phyloP scores from a whole-genome alignment of 2,797 vertebrate genomes.

The Urophycis tenuis region DNA sequence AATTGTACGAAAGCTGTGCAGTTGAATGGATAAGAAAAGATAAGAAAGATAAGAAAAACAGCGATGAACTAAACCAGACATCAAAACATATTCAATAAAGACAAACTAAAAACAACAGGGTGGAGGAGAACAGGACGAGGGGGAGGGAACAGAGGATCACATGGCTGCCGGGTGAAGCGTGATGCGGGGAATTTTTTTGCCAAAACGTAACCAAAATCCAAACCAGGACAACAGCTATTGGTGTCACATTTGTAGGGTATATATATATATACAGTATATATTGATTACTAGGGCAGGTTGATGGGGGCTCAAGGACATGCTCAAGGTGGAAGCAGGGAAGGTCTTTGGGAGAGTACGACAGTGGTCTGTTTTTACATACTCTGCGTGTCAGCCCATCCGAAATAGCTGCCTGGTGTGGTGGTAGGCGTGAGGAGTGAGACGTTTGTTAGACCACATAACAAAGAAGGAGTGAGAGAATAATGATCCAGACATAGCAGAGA shows the following conservation, averaged over 20 bases:
- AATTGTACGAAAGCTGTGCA: not conserved
- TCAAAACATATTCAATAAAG: not conserved
- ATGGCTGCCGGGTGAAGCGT: not conserved
- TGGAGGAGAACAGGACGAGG: not conserved
- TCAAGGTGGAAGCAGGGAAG: slow-evolving; percentile 59
- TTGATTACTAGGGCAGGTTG: slow-evolving; percentile 24
- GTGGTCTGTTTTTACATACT: slow-evolving; percentile 83
- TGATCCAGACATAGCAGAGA: not conserved
- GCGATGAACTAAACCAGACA: not conserved
- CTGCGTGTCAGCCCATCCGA: slow-evolving; percentile 92
- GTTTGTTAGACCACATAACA: slow-evolving; percentile 30
- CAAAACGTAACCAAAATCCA: not conserved
- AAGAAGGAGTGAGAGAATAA: slow-evolving; percentile 24
- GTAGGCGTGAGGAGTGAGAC: slow-evolving; percentile 71
- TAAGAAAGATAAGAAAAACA: not conserved
- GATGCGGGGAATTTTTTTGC: not conserved
- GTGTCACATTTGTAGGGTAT: slow-evolving; percentile 8
- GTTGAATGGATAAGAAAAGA: not conserved
- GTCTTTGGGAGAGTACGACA: slow-evolving; percentile 37
- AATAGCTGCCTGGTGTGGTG: slow-evolving; percentile 92
- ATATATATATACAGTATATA: not conserved
- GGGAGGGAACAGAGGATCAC: not conserved
- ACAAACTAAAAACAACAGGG: not conserved
- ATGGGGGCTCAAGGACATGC: slow-evolving; percentile 60
- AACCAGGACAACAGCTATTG: not conserved